phyloP scores from a whole-genome alignment of 1,140 invertebrate species.

The Cardiocondyla obscurior region DNA sequence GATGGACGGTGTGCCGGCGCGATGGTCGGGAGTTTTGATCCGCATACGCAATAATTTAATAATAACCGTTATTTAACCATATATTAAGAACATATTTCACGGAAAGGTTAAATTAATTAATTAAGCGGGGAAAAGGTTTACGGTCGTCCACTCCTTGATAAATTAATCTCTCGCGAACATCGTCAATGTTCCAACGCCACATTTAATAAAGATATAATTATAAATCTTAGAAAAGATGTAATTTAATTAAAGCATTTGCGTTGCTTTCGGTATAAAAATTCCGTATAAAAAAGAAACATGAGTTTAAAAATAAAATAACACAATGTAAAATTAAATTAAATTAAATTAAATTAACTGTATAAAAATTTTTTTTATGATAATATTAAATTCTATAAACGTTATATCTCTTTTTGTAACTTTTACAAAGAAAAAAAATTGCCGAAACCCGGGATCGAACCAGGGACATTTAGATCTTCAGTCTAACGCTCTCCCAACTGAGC shows the following conservation, averaged over 20 bases:
- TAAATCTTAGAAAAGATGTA: background rate
- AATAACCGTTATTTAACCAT: constrained; percentile 17
- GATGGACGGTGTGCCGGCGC: constrained; percentile 20
- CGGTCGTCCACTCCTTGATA: background rate
- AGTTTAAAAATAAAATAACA: background rate
- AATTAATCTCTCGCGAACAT: background rate
- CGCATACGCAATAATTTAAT: constrained; percentile 17
- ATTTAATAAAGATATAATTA: constrained; percentile 1
- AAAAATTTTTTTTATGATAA: background rate
- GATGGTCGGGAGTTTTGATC: background rate
- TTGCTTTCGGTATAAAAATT: background rate
- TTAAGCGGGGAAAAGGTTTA: background rate
- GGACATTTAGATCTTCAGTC: constrained; percentile 77
- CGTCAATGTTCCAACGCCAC: background rate
- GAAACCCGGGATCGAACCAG: constrained; percentile 77
- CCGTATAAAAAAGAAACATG: background rate
- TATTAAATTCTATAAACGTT: background rate
- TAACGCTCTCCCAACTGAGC: constrained; percentile 77
- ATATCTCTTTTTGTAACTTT: background rate
- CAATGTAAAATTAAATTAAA: too few relatives aligned
- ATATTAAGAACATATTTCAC: background rate
- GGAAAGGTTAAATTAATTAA: constrained; percentile 11
- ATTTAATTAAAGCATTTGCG: background rate
- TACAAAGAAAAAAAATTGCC: constrained; percentile 60
- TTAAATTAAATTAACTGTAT: too few relatives aligned